Evolutionary conservation across 2,888 invertebrate genomes (phyloP).

Genomic region (Autographa gamma): DNA sequence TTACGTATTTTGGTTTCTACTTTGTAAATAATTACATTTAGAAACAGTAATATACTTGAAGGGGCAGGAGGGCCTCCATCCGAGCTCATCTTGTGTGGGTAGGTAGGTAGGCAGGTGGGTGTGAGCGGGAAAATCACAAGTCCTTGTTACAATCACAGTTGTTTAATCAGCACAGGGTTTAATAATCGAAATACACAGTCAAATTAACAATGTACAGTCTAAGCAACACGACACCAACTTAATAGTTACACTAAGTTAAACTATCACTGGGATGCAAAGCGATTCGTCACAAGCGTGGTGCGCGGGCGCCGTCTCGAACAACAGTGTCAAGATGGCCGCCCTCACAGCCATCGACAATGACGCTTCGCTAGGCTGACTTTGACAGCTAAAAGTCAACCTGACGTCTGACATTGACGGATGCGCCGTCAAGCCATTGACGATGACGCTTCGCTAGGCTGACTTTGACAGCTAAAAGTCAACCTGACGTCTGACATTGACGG

Average conservation of each 20-base stretch:
- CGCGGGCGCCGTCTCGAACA: slow-evolving; percentile 1
- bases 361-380: slow-evolving; percentile 5
- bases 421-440: no score
- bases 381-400: slow-evolving; percentile 2
- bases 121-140: neutral
- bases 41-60: neutral
- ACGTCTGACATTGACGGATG: neutral
- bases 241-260: neutral
- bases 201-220: neutral
- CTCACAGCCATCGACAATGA: neutral
- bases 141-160: neutral
- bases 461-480: no score
- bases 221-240: neutral
- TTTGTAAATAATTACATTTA: no score
- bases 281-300: slow-evolving; percentile 4
- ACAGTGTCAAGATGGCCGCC: slow-evolving; percentile 1
- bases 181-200: neutral
- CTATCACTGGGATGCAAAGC: slow-evolving; percentile 1
- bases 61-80: neutral
- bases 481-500: no score
- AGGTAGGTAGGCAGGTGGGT: neutral
- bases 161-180: neutral
- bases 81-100: neutral
- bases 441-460: no score
- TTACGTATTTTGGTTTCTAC: slow-evolving; percentile 73